A percentile compares a stretch with the other conserved stretches of the same genome.
phyloP scores from a whole-genome alignment of 2,113 vertebrate genomes.

The Sylvietta virens region DNA sequence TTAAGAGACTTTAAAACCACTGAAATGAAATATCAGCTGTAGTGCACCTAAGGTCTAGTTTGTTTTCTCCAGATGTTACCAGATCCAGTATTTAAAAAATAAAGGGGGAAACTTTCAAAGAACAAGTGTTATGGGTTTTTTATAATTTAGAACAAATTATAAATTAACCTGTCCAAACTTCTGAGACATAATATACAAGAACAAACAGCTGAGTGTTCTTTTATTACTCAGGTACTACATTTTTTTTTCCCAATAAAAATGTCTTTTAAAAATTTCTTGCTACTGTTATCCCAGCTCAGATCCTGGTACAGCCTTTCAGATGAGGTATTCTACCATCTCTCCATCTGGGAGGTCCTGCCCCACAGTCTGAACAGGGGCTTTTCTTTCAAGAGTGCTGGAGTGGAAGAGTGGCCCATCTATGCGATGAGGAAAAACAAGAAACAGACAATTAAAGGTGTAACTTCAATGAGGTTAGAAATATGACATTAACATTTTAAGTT shows the following conservation, averaged over 20 bases:
- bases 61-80: slow-evolving; percentile 35
- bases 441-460: slow-evolving; percentile 7
- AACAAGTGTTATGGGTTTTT: slow-evolving; percentile 9
- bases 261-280: slow-evolving; percentile 62
- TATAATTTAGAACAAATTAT: slow-evolving; percentile 70
- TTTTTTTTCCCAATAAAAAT: slow-evolving; percentile 58
- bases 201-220: slow-evolving; percentile 55
- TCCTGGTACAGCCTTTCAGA: slow-evolving; percentile 62
- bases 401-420: slow-evolving; percentile 75
- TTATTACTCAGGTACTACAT: slow-evolving; percentile 68
- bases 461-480: not conserved
- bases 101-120: slow-evolving; percentile 24
- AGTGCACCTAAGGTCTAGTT: slow-evolving; percentile 42
- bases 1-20: slow-evolving; percentile 40
- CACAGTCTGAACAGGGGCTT: slow-evolving; percentile 70
- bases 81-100: slow-evolving; percentile 55
- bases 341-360: slow-evolving; percentile 77
- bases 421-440: slow-evolving; percentile 28
- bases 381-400: slow-evolving; percentile 77
- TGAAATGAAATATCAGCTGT: slow-evolving; percentile 42
- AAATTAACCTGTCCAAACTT: slow-evolving; percentile 68
- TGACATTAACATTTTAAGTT: not conserved
- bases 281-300: slow-evolving; percentile 50
- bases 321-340: slow-evolving; percentile 85
- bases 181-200: slow-evolving; percentile 69